Base-by-base conservation (phyloP, 2,888 invertebrate species). In the Lasioglossum figueresi region DNA sequence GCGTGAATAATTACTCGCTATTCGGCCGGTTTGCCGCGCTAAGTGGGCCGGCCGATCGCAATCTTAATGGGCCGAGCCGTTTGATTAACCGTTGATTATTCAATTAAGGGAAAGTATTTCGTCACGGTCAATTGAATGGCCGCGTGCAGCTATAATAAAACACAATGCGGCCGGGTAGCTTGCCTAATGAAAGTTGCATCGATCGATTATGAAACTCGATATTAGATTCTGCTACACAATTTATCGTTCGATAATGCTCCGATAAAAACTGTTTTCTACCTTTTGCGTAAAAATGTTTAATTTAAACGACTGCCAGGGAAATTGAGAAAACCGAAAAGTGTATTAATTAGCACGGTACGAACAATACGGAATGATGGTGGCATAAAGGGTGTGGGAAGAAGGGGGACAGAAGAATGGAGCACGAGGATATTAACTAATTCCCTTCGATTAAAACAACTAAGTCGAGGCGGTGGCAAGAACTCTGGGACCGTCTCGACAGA, bases 71-170 rank as follows among this genome's bases (percentile, higher is more conserved):
- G 63, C 84, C 78, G 80, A 80, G 82, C 82, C 84, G 85, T 91
- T 89, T 84, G 89, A 91, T 89, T 88, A 89, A 86, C 84, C 82
- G 82, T 72, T 85, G 86, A 91, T 90, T 90, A 90, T 91, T 91
- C 90, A 91, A 91, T 91, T 91, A 89, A 80, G 85, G 77, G 73
- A 82, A 87, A 91, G 84, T 87, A 87, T 91, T 83, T 85, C 80
- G 86, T 90, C 85, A 89, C 72, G 88, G 80, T 90, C 86, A 91
- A 90, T 89, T 89, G 89, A 89, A 75, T 80, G 4, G 63, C 68
- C 31, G 45, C 78, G 66, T 79, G 83, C 80, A 86, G 82, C 81
- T 84, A 87, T 85, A 83, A 88, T 87, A 84, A 89, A 71, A 48
- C 71, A 34, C n/a, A 75, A 77, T 74, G 77, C 76, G 56, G 34